phyloP scores from a whole-genome alignment of 2,797 vertebrate species.

The Artibeus lituratus region DNA sequence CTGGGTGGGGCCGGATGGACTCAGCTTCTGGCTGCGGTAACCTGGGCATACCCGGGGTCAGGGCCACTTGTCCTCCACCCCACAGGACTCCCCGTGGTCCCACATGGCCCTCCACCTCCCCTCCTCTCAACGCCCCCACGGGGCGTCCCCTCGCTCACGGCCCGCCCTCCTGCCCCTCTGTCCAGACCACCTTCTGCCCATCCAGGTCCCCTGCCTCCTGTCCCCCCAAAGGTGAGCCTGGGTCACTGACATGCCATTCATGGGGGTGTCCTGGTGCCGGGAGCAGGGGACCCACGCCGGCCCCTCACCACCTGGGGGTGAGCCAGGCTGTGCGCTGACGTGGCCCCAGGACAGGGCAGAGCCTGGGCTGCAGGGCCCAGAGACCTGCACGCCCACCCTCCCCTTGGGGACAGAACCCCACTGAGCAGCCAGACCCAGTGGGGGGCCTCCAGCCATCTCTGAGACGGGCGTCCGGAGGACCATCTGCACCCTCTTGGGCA shows the following conservation, averaged over 20 bases:
- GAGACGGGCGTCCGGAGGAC: neutral
- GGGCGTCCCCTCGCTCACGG: neutral
- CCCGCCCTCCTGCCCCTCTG: rapidly evolving
- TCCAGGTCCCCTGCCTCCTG: rapidly evolving
- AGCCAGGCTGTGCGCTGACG: rapidly evolving
- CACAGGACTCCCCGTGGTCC: neutral
- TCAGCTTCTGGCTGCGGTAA: neutral
- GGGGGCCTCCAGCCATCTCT: rapidly evolving
- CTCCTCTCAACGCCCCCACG: rapidly evolving
- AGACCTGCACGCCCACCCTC: neutral
- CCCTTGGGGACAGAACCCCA: rapidly evolving
- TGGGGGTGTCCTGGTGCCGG: rapidly evolving
- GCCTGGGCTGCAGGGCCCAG: neutral
- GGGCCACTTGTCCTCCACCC: neutral
- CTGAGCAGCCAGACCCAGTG: rapidly evolving
- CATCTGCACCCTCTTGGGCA: rapidly evolving
- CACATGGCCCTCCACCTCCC: no score
- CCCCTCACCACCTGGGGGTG: neutral
- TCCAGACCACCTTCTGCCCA: neutral
- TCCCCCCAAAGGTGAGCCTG: neutral
- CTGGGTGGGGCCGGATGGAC: neutral
- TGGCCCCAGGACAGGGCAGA: neutral
- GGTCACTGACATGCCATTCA: rapidly evolving
- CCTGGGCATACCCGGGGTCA: neutral
- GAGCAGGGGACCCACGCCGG: rapidly evolving